Evolutionary conservation across 2,797 vertebrate genomes (phyloP).

Genomic region (Valencia hispanica): DNA sequence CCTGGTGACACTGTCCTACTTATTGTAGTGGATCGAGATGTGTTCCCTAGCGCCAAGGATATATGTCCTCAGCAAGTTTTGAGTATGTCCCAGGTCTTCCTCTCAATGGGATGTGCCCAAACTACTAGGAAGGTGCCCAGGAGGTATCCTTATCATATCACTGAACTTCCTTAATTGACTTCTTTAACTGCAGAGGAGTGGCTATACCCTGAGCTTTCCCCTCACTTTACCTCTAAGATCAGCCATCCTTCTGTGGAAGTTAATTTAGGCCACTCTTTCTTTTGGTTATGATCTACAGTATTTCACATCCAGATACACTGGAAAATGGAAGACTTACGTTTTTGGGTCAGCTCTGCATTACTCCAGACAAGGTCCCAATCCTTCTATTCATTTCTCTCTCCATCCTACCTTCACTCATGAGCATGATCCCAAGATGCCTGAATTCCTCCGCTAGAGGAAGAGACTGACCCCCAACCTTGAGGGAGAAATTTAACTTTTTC

Average conservation of each 20-base stretch:
- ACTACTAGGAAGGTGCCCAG: background rate
- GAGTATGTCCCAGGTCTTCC: background rate
- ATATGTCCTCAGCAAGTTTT: background rate
- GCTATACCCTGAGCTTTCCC: background rate
- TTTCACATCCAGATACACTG: background rate
- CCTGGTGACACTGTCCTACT: too few relatives aligned
- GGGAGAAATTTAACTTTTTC: background rate
- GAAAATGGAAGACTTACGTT: background rate
- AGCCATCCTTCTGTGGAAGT: background rate
- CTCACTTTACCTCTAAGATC: background rate
- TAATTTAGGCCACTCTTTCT: background rate
- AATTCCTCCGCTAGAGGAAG: background rate
- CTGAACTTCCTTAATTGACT: background rate
- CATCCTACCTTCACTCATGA: too few relatives aligned
- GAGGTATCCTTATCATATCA: background rate
- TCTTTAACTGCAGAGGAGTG: background rate
- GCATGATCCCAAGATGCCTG: background rate
- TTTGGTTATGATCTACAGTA: background rate
- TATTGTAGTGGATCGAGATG: background rate
- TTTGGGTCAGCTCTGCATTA: background rate
- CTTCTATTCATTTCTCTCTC: too few relatives aligned
- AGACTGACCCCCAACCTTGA: background rate
- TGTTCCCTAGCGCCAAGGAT: background rate
- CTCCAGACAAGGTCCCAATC: background rate
- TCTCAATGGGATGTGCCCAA: background rate